Conservation (phyloP, 2,888 invertebrate genomes). For the Hirtodrosophila alboralis region DNA sequence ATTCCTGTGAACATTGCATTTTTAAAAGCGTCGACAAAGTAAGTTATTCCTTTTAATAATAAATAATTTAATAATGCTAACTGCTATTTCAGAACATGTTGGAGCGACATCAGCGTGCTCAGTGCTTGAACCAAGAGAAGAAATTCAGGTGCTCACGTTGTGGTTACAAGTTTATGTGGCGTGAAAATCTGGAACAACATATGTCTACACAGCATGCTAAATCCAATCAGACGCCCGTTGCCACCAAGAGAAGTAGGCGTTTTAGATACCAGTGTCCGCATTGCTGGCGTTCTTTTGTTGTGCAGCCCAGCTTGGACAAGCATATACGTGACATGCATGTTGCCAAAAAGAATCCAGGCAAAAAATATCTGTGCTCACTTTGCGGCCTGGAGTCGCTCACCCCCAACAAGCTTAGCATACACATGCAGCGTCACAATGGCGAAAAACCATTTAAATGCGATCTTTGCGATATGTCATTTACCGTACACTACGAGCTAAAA, state of each 20-base stretch:
- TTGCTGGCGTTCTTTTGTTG: constrained; percentile 85
- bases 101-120: constrained; percentile 85
- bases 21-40: constrained; percentile 85
- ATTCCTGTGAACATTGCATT: constrained; percentile 85
- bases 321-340: constrained; percentile 69
- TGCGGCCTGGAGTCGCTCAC: constrained; percentile 86
- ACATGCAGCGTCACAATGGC: constrained; percentile 88
- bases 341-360: constrained; percentile 65
- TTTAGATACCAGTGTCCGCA: constrained; percentile 86
- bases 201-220: constrained; percentile 71
- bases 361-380: constrained; percentile 85
- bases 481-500: constrained; percentile 86
- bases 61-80: neutral
- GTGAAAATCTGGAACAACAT: constrained; percentile 79
- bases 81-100: constrained; percentile 76
- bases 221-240: constrained; percentile 35
- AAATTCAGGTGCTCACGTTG: constrained; percentile 78
- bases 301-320: constrained; percentile 68
- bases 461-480: constrained; percentile 87
- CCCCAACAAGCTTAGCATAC: constrained; percentile 87
- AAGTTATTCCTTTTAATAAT: neutral
- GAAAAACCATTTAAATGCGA: constrained; percentile 88
- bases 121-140: constrained; percentile 80
- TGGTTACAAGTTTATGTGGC: constrained; percentile 82
- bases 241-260: constrained; percentile 84